Percentiles rank a stretch among this genome's conserved stretches.
These are phyloP conservation scores for Ectropis grisescens DNA, from an alignment of 1,140 invertebrate species.

Conservation along the genomic window DNA sequence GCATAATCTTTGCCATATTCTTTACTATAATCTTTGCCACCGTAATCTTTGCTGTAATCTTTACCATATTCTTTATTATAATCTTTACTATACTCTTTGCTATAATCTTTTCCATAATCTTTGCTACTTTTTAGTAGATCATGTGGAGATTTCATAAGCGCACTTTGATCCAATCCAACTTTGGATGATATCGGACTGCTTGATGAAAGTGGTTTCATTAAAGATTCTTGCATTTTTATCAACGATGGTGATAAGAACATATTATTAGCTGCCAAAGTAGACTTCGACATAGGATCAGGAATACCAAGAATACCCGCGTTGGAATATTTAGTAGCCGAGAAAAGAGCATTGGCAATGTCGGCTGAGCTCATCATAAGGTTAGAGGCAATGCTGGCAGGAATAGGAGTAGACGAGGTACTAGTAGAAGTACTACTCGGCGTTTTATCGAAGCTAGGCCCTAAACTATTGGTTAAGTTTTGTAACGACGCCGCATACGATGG, in stretches of 20 bases:
- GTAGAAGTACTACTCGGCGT: slow-evolving; percentile 46
- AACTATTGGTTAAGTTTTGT: slow-evolving; percentile 44
- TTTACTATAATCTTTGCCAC: too few relatives aligned
- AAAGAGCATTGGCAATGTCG: slow-evolving; percentile 74
- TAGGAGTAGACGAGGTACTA: slow-evolving; percentile 43
- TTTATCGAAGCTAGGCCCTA: slow-evolving; percentile 53
- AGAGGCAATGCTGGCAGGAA: slow-evolving; percentile 67
- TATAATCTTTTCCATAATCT: slow-evolving; percentile 30
- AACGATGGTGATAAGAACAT: slow-evolving; percentile 74
- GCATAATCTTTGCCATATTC: too few relatives aligned
- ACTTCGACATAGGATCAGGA: slow-evolving; percentile 77
- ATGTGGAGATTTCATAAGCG: slow-evolving; percentile 59
- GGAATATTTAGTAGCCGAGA: slow-evolving; percentile 73
- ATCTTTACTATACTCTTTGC: too few relatives aligned
- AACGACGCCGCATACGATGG: slow-evolving; percentile 58
- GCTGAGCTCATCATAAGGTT: slow-evolving; percentile 73
- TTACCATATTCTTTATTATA: too few relatives aligned
- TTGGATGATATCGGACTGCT: slow-evolving; percentile 60
- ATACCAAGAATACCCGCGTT: slow-evolving; percentile 72
- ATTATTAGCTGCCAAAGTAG: slow-evolving; percentile 77
- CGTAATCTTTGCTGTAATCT: too few relatives aligned
- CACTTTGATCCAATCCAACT: slow-evolving; percentile 50
- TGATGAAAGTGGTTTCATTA: slow-evolving; percentile 60
- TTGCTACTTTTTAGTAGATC: slow-evolving; percentile 60
- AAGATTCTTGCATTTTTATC: slow-evolving; percentile 67